Percentiles rank a stretch among this genome's conserved stretches.
phyloP scores from a whole-genome alignment of 2,888 invertebrate species.

The Xanthia togata region DNA sequence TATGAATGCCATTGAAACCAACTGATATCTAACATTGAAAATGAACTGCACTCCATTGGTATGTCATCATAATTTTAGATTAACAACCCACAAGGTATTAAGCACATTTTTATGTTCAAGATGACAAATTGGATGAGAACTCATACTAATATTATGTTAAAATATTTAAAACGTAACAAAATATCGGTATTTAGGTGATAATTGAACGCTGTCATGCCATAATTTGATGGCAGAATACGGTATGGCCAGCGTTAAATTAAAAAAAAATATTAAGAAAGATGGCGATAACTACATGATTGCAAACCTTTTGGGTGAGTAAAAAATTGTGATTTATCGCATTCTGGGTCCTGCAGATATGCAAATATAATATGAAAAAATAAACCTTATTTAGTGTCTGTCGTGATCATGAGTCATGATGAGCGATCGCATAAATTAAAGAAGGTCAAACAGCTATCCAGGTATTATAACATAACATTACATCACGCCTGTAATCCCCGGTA shows the following conservation, averaged over 20 bases:
- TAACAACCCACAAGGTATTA: constrained; percentile 33
- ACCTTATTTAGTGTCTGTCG: constrained; percentile 25
- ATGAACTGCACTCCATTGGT: constrained; percentile 19
- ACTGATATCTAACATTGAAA: constrained; percentile 42
- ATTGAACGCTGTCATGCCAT: constrained; percentile 40
- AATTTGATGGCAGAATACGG: constrained; percentile 27
- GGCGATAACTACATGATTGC: constrained; percentile 28
- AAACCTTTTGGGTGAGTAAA: constrained; percentile 42
- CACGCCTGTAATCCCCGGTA: neutral
- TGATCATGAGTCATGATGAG: constrained; percentile 7
- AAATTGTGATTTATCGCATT: constrained; percentile 43
- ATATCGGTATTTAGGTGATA: constrained; percentile 51
- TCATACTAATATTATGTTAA: constrained; percentile 50
- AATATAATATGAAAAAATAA: constrained; percentile 35
- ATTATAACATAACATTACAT: neutral
- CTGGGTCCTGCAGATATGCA: constrained; percentile 32
- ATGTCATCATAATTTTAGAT: constrained; percentile 42
- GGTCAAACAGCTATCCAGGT: neutral
- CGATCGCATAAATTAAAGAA: constrained; percentile 1
- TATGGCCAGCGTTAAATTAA: constrained; percentile 7
- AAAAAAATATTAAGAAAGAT: constrained; percentile 19
- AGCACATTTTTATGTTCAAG: constrained; percentile 39
- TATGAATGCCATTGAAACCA: constrained; percentile 38
- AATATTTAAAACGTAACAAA: constrained; percentile 59
- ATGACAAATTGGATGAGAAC: constrained; percentile 54